Base-by-base conservation (phyloP, 2,113 vertebrate genomes). In the Oreochromis tanganicae region DNA sequence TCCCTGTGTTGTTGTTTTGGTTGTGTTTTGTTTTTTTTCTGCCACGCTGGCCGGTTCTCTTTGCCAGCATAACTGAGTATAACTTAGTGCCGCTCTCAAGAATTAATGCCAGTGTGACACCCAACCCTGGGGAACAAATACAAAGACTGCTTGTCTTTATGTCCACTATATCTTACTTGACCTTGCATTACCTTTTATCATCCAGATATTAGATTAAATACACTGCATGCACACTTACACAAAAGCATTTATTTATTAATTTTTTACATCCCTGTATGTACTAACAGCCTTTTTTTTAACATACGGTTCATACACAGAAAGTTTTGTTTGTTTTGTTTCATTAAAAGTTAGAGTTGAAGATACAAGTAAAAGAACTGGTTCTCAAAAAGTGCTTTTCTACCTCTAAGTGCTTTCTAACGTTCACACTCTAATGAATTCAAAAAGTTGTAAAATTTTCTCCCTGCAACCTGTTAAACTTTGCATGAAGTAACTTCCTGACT, bases 101-200 rank as follows among this genome's bases (percentile, higher is more conserved):
- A 93, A 90, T 86, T 83, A 32, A 61, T 87, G 85, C 82, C 93
- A 91, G 87, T 73, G 36, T 92, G 87, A 94, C 90, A 88, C 87
- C 24, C 56, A 75, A 55, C 87, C 85, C 78, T 34, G 80, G 87
- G 56, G 86, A 73, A 84, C 57, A 85, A 88, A 91, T 83, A 85
- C 68, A 79, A 83, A 80, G 84, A 24, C 86, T 86, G 73, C 61
- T 71, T 68, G 54, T 83, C 83, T 94, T 78, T 81, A 83, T 56
- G 78, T 80, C 71, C 54, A 46, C 91, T 81, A 85, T 84, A 68
- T 86, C 87, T 93, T 86, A 89, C 85, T 88, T 91, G 82, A 88
- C 85, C 89, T 83, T 27, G 27, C 38, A 38, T 82, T 81, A 92
- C 89, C 83, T 87, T 81, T 87, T 75, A 24, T 89, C 63, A 90